These are phyloP conservation scores for Oppia nitens DNA, from an alignment of 1,140 invertebrate species.

Conservation along the genomic window DNA sequence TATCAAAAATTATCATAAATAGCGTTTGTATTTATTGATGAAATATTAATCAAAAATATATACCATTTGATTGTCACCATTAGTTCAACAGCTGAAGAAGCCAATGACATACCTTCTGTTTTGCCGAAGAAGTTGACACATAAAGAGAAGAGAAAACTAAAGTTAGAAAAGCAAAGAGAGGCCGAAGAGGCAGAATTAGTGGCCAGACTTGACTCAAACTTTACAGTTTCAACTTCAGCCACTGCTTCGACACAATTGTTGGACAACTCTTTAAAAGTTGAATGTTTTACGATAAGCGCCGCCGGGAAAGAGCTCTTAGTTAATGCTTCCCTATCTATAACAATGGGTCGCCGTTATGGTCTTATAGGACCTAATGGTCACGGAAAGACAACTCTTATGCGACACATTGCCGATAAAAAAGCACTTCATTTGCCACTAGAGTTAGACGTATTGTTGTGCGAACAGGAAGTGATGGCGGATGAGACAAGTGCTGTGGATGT, in stretches of 20 bases:
- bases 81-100: too few species aligned
- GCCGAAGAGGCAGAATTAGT: constrained; percentile 11
- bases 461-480: constrained; percentile 94
- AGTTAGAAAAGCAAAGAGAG: constrained; percentile 13
- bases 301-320: constrained; percentile 95
- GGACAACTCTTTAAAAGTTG: constrained; percentile 35
- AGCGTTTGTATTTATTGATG: too few species aligned
- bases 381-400: constrained; percentile 94
- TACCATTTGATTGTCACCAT: too few species aligned
- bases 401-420: constrained; percentile 65
- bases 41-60: too few species aligned
- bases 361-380: constrained; percentile 95
- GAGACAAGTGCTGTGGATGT: constrained; percentile 76
- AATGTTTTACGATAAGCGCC: constrained; percentile 94
- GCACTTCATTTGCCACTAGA: constrained; percentile 82
- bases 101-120: too few species aligned
- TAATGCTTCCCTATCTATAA: constrained; percentile 87
- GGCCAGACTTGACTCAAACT: constrained; percentile 10
- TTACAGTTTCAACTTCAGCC: constrained; percentile 15
- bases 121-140: constrained; percentile 15
- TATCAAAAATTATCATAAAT: too few species aligned
- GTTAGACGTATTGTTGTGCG: constrained; percentile 94
- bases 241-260: not conserved
- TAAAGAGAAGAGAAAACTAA: constrained; percentile 17
- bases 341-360: constrained; percentile 83